Evolutionary conservation across 2,888 invertebrate genomes (phyloP), one percentile per base, ranked within the genome.

Genomic region (Teleiodes luculella): DNA sequence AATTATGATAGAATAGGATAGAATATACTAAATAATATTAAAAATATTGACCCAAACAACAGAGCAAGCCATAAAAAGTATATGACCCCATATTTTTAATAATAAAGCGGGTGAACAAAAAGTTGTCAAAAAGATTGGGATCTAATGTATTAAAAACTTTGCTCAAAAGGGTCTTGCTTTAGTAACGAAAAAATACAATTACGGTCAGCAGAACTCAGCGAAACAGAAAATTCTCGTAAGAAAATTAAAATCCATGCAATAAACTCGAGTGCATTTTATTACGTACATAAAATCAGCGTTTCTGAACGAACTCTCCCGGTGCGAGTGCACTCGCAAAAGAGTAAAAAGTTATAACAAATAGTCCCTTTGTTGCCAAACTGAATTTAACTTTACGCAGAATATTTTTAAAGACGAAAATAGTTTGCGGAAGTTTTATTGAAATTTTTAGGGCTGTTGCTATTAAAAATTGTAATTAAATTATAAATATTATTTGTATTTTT

Each of bases 271-370:
- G 48, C 14, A 28, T 46, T 46, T 30, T 46, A 46, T 46, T 30
- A 46, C 30, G 30, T 14, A 8, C 45, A 46, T 37, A 37, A 37
- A 37, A 37, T 37, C 37, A 37, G 18, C 37, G 37, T 28, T 13
- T 43, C n/a, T 8, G 14, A 50, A 24, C 20, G n/a, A 24, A 37
- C 6, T 37, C 10, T 24, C 11, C 18, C 10, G 14, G 14, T 28
- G 41, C 30, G 36, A 39, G 24, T 51, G 24, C 41, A 20, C 37
- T 10, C 4, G 50, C 16, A 30, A 30, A 39, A 24, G 30, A 31
- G 30, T 39, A 51, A 39, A 51, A 51, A 51, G 51, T 51, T 41
- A 13, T 41, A 41, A 41, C 41, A 51, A 51, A 41, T 41, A 51
- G 24, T 24, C n/a, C 16, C 6, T 16, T 16, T 7, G 24, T 41